Conservation (phyloP, 2,113 vertebrate species). For the Chaenogobius annularis region DNA sequence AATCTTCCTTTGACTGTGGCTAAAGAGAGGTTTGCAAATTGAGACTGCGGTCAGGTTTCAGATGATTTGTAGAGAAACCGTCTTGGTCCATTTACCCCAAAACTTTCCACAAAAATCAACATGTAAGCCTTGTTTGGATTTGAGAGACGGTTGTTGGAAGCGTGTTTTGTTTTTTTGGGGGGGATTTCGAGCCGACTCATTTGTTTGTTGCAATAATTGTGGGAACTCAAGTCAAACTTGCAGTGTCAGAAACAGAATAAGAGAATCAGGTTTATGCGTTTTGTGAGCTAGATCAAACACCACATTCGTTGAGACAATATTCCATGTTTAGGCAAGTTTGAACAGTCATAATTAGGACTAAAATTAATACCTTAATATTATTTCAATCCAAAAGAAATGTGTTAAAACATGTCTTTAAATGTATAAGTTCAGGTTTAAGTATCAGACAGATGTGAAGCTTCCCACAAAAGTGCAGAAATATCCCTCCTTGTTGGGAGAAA, state of each 20-base stretch:
- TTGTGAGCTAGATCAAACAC: not conserved
- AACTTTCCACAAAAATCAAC: slow-evolving; percentile 18
- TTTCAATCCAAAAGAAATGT: not conserved
- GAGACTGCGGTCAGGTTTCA: slow-evolving; percentile 1
- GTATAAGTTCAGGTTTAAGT: too few species aligned
- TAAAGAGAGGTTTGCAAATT: slow-evolving; percentile 2
- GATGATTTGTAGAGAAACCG: slow-evolving; percentile 9
- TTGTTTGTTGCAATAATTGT: not conserved
- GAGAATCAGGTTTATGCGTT: not conserved
- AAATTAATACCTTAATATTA: too few species aligned
- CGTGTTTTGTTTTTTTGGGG: not conserved
- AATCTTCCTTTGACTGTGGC: not conserved
- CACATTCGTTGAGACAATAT: slow-evolving; percentile 41
- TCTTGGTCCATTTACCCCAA: slow-evolving; percentile 17
- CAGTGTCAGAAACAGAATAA: not conserved
- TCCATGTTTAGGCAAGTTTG: slow-evolving; percentile 7
- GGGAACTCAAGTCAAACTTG: not conserved
- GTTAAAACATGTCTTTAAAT: too few species aligned
- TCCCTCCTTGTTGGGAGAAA: too few species aligned
- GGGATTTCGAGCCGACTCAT: slow-evolving; percentile 9
- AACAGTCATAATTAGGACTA: too few species aligned
- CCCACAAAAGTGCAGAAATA: too few species aligned
- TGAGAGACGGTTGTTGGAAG: slow-evolving; percentile 5
- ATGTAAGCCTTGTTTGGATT: slow-evolving; percentile 10
- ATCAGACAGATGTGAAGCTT: too few species aligned